Evolutionary conservation across 2,113 vertebrate genomes (phyloP).

Genomic region (Siniperca chuatsi): DNA sequence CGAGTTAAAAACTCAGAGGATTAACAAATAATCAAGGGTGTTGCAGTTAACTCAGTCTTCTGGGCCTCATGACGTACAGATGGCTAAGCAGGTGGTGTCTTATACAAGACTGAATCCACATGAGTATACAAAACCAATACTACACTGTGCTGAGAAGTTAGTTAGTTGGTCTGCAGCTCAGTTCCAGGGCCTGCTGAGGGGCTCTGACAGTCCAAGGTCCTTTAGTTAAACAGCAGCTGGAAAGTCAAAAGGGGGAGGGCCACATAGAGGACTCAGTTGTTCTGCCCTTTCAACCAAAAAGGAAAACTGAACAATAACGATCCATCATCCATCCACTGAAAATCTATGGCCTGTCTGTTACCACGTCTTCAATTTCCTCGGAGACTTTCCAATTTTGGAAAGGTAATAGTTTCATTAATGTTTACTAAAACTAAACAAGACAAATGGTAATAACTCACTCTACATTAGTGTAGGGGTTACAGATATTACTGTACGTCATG

Average conservation of each 20-base stretch:
- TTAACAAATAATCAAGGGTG: slow-evolving; percentile 1
- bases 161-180: slow-evolving; percentile 16
- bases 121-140: background rate
- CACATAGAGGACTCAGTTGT: slow-evolving; percentile 27
- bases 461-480: too few species aligned
- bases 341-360: slow-evolving; percentile 1
- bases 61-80: slow-evolving; percentile 2
- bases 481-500: background rate
- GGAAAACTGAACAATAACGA: slow-evolving; percentile 25
- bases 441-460: background rate
- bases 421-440: slow-evolving; percentile 5
- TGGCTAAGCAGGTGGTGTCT: slow-evolving; percentile 36
- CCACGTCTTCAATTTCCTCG: background rate
- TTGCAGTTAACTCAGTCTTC: background rate
- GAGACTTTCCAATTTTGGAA: background rate
- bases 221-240: slow-evolving; percentile 80
- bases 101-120: slow-evolving; percentile 26
- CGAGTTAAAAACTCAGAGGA: slow-evolving; percentile 4
- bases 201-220: slow-evolving; percentile 77
- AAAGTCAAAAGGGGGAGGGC: slow-evolving; percentile 22
- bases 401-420: background rate
- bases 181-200: slow-evolving; percentile 20
- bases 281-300: slow-evolving; percentile 37
- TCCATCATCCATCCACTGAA: background rate
- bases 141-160: background rate